Percentiles rank a stretch among this genome's conserved stretches.
Conservation (phyloP, 1,140 invertebrate species). For the Drosophila jambulina region DNA sequence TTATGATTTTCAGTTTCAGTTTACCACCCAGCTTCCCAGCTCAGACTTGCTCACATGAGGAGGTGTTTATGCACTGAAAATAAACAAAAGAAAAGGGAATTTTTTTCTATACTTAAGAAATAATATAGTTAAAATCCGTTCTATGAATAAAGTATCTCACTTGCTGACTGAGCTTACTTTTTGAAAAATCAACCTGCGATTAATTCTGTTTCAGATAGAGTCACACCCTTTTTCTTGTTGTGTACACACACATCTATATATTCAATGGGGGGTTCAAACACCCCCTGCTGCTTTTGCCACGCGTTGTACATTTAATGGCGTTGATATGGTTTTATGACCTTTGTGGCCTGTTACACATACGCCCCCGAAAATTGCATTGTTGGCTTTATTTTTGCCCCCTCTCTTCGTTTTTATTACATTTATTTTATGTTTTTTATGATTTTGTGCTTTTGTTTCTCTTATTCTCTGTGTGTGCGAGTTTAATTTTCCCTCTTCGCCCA, state of each 20-base stretch:
- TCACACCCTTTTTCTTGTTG: not conserved
- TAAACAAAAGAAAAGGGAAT: not conserved
- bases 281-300: conserved; percentile 46
- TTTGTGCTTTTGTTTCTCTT: conserved; percentile 68
- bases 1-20: conserved; percentile 70
- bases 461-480: conserved; percentile 50
- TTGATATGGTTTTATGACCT: conserved; percentile 84
- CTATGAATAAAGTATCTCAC: not conserved
- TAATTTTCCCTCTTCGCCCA: conserved; percentile 64
- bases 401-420: conserved; percentile 71
- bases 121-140: not conserved
- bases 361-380: conserved; percentile 82
- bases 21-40: conserved; percentile 18
- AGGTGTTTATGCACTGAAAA: conserved; percentile 58
- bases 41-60: conserved; percentile 19
- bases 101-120: not conserved
- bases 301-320: conserved; percentile 82
- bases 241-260: conserved; percentile 20
- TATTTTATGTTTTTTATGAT: conserved; percentile 83
- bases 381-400: conserved; percentile 54
- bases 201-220: too few relatives aligned
- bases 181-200: not conserved
- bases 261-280: conserved; percentile 19
- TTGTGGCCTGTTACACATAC: conserved; percentile 82
- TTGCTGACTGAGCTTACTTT: not conserved